Conservation (phyloP, 2,113 vertebrate species). For the Narcine bancroftii region DNA sequence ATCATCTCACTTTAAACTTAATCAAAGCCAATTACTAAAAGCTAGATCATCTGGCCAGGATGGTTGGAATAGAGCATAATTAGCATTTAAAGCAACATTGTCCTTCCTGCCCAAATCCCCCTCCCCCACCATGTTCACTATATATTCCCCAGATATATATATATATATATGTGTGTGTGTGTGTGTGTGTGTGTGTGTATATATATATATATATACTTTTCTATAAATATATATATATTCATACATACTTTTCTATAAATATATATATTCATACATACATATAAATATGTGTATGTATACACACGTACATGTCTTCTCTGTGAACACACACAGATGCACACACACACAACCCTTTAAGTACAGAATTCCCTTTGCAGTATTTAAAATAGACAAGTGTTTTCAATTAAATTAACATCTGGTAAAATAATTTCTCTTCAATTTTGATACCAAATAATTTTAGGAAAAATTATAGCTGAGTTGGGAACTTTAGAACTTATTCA, state of each 20-base stretch:
- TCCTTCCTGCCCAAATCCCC: not conserved
- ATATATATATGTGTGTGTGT: no score
- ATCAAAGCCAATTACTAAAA: not conserved
- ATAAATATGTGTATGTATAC: no score
- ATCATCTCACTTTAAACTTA: constrained; percentile 1
- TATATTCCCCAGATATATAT: no score
- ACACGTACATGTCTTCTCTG: no score
- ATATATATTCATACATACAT: no score
- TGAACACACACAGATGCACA: not conserved
- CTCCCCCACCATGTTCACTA: not conserved
- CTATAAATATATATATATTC: no score
- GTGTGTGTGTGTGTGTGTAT: no score
- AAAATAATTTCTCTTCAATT: constrained; percentile 11
- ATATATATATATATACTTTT: no score
- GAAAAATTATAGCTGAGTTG: constrained; percentile 13
- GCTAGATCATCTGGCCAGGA: not conserved
- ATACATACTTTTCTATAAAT: no score
- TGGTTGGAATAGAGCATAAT: not conserved
- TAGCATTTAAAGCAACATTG: not conserved
- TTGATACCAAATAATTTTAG: constrained; percentile 7
- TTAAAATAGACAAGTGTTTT: not conserved
- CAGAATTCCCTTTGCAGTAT: constrained; percentile 2
- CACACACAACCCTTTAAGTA: not conserved
- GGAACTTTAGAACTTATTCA: constrained; percentile 13
- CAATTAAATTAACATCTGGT: constrained; percentile 30